Percentiles rank a stretch among this genome's conserved stretches.
phyloP scores from a whole-genome alignment of 2,888 invertebrate genomes.

The Sipha maydis region DNA sequence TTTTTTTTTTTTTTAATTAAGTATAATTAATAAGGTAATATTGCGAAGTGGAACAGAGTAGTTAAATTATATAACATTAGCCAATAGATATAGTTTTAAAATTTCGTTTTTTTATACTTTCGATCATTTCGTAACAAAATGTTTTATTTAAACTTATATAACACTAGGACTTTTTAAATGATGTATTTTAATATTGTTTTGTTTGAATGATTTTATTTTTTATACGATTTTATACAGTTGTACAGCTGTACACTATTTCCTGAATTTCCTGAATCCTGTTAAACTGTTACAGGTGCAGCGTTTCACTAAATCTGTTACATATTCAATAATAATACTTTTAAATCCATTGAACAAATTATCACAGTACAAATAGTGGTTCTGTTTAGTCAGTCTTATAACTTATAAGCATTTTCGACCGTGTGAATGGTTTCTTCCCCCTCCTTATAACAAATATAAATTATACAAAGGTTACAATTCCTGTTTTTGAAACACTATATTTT shows the following conservation, averaged over 20 bases:
- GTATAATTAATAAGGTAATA: too few relatives aligned
- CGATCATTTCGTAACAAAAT: background rate
- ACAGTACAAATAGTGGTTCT: background rate
- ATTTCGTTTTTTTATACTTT: slow-evolving; percentile 10
- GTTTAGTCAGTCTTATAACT: background rate
- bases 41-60: too few relatives aligned
- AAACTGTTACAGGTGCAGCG: background rate
- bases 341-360: background rate
- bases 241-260: background rate
- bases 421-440: background rate
- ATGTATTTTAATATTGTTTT: slow-evolving; percentile 21
- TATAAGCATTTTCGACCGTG: background rate
- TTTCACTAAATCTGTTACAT: background rate
- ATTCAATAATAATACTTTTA: background rate
- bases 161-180: background rate
- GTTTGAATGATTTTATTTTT: background rate
- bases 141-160: slow-evolving; percentile 7
- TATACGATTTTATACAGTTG: background rate
- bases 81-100: background rate
- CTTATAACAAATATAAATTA: background rate
- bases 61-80: background rate
- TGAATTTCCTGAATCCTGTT: slow-evolving; percentile 17
- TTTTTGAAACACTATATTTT: background rate
- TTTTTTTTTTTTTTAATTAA: too few relatives aligned
- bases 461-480: background rate